phyloP scores from a whole-genome alignment of 2,797 vertebrate genomes.

The Enteromius thamalakanensis region DNA sequence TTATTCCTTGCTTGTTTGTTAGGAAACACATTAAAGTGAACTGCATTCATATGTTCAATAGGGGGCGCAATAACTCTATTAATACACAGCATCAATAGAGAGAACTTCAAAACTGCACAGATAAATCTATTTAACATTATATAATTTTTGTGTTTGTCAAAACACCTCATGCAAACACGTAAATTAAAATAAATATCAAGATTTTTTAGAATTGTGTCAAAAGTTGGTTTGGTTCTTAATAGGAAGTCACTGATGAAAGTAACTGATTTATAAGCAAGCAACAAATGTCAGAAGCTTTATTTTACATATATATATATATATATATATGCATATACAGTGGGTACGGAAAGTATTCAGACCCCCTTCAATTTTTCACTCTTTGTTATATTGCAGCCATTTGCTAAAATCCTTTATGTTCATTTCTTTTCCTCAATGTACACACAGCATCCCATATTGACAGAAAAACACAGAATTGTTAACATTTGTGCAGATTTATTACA shows the following conservation, averaged over 20 bases:
- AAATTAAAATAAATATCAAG: not conserved
- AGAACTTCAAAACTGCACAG: not conserved
- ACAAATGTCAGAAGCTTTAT: not conserved
- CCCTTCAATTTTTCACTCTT: no score
- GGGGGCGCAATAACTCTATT: conserved; percentile 56
- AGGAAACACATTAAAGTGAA: conserved; percentile 22
- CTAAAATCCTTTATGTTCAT: no score
- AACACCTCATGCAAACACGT: not conserved
- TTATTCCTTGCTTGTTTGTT: not conserved
- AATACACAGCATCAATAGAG: conserved; percentile 37
- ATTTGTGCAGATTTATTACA: no score
- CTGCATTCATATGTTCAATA: conserved; percentile 56
- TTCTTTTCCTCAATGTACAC: no score
- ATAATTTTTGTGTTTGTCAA: not conserved
- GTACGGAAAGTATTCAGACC: no score
- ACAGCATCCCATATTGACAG: no score
- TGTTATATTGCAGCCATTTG: no score
- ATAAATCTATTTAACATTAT: not conserved
- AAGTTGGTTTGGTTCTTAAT: not conserved
- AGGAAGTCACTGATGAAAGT: no score
- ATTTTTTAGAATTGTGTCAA: not conserved
- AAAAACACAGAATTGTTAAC: no score
- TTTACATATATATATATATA: no score
- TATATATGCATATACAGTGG: no score
- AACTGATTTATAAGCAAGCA: not conserved